Conservation (phyloP, 35 echinoderm and acorn worm species). For the Nesometra sesokonis region DNA sequence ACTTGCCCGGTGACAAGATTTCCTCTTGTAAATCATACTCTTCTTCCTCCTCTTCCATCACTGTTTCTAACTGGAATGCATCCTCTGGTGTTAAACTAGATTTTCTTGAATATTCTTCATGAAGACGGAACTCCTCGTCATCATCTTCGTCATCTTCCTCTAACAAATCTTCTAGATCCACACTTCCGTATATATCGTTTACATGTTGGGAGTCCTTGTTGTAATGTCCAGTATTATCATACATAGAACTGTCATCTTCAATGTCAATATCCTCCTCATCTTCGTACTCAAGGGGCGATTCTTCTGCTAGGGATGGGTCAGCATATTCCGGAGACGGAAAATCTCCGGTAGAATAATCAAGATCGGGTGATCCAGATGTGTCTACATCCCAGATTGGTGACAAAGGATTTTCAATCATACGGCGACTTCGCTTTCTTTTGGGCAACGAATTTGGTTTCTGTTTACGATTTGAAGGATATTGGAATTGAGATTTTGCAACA, state of each 20-base stretch:
- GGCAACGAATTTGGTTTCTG: slow-evolving; percentile 18
- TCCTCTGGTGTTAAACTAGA: slow-evolving; percentile 36
- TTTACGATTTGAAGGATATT: background rate
- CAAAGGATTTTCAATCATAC: slow-evolving; percentile 40
- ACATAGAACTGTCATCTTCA: background rate
- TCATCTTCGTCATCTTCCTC: slow-evolving; percentile 21
- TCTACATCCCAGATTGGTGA: slow-evolving; percentile 76
- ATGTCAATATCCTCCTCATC: slow-evolving; percentile 50
- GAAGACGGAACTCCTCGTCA: background rate
- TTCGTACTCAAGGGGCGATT: slow-evolving; percentile 21
- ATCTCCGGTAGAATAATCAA: slow-evolving; percentile 35
- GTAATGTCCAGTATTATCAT: background rate
- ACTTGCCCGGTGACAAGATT: background rate
- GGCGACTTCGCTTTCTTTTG: slow-evolving; percentile 23
- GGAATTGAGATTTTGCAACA: slow-evolving; percentile 20
- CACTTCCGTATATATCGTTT: background rate
- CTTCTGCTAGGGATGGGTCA: slow-evolving; percentile 54
- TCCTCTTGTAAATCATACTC: slow-evolving; percentile 8
- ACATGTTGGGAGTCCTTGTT: background rate
- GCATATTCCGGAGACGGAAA: slow-evolving; percentile 56
- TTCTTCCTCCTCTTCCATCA: slow-evolving; percentile 83
- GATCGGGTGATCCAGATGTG: slow-evolving; percentile 20
- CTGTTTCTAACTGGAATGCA: slow-evolving; percentile 36
- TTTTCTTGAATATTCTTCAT: slow-evolving; percentile 7
- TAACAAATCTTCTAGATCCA: background rate